These are phyloP conservation scores for Peromyscus californicus DNA, from an alignment of 2,113 vertebrate genomes.

Conservation along the genomic window DNA sequence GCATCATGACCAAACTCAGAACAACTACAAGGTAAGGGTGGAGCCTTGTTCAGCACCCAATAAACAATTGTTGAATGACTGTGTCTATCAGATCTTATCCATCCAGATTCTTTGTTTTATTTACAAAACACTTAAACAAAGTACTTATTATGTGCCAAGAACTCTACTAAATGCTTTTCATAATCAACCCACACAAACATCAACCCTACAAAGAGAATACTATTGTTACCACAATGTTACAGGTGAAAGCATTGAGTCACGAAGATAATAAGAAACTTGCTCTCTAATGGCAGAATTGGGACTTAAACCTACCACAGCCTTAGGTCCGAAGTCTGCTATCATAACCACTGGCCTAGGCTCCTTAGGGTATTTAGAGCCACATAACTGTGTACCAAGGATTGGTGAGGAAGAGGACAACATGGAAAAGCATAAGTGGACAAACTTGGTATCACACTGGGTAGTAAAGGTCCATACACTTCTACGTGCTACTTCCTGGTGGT, in stretches of 20 bases:
- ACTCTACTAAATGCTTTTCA: conserved; percentile 26
- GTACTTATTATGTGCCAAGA: conserved; percentile 10
- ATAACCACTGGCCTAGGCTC: not conserved
- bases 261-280: conserved; percentile 9
- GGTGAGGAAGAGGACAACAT: accelerated
- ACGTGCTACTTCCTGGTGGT: not conserved
- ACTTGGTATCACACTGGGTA: not conserved
- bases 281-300: not conserved
- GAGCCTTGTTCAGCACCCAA: not conserved
- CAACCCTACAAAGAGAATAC: not conserved
- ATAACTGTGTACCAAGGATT: not conserved
- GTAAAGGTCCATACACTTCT: not conserved
- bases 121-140: conserved; percentile 54
- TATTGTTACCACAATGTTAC: not conserved
- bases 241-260: not conserved
- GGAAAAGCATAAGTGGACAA: not conserved
- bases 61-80: conserved; percentile 20
- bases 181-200: conserved; percentile 36
- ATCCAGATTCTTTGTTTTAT: conserved; percentile 30
- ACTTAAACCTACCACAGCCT: not conserved
- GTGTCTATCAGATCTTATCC: conserved; percentile 3
- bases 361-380: not conserved
- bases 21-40: not conserved
- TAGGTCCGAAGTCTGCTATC: not conserved
- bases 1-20: not conserved